These are phyloP conservation scores for Seladonia tumulorum DNA, from an alignment of 2,888 invertebrate species.

Conservation along the genomic window DNA sequence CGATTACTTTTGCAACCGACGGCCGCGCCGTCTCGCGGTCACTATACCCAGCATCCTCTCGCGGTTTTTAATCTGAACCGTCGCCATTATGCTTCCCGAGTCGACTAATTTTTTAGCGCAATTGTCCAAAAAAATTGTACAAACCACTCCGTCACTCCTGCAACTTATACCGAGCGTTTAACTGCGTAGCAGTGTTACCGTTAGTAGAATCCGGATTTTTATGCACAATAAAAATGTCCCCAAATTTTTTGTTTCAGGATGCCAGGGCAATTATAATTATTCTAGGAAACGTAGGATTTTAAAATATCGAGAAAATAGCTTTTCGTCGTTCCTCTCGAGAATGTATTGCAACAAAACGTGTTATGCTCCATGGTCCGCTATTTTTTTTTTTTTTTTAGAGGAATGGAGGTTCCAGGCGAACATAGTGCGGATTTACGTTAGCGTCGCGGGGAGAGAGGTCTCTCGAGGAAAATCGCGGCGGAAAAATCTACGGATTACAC, in stretches of 20 bases:
- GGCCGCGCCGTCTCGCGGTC: constrained; percentile 15
- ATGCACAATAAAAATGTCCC: too few relatives aligned
- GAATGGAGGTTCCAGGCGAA: background rate
- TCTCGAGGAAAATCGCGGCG: background rate
- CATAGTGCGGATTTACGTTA: background rate
- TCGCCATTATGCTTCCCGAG: background rate
- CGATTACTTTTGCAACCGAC: constrained; percentile 56
- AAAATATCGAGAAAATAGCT: background rate
- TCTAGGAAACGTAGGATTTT: too few relatives aligned
- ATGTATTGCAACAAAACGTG: background rate
- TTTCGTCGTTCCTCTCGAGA: background rate
- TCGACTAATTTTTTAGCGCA: background rate
- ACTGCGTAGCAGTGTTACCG: too few relatives aligned
- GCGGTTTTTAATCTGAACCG: background rate
- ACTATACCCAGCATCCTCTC: constrained; percentile 16
- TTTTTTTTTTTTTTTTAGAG: background rate
- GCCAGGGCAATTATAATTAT: too few relatives aligned
- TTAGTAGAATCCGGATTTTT: too few relatives aligned
- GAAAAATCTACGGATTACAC: constrained; percentile 47
- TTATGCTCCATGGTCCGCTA: background rate
- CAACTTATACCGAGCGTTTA: background rate
- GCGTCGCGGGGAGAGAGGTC: background rate
- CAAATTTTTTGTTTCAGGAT: too few relatives aligned
- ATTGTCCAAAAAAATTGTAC: background rate
- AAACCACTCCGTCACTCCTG: background rate